Conservation (phyloP, 1,140 invertebrate species). For the Macrobrachium nipponense region DNA sequence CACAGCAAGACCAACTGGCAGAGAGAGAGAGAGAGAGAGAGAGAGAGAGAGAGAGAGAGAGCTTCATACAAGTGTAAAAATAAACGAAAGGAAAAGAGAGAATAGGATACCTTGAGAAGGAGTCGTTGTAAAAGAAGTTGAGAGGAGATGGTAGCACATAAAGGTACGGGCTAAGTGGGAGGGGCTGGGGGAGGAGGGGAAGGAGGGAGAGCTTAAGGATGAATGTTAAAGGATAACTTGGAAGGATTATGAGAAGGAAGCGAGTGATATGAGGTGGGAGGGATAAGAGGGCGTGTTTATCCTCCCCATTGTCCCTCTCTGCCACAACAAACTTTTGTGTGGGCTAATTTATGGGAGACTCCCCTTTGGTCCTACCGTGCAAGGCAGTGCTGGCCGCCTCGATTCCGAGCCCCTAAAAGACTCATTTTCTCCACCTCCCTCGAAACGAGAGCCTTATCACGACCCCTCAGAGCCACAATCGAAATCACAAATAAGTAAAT, state of each 20-base stretch:
- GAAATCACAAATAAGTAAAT: slow-evolving; percentile 53
- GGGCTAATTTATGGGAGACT: slow-evolving; percentile 54
- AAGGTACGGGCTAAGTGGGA: background rate
- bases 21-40: background rate
- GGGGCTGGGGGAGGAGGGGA: background rate
- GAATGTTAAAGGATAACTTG: background rate
- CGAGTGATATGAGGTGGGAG: slow-evolving; percentile 21
- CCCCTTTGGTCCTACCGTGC: slow-evolving; percentile 21
- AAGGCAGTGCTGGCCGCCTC: slow-evolving; percentile 12
- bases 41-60: background rate
- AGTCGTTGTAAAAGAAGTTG: background rate
- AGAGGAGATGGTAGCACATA: background rate
- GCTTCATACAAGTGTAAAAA: background rate
- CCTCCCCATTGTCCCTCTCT: slow-evolving; percentile 50
- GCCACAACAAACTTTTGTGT: slow-evolving; percentile 61
- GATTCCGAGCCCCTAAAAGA: background rate
- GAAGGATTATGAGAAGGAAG: slow-evolving; percentile 8
- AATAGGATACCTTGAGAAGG: background rate
- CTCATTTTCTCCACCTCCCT: slow-evolving; percentile 5
- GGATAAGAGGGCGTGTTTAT: slow-evolving; percentile 58
- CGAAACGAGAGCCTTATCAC: slow-evolving; percentile 46
- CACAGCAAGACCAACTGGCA: too few species aligned
- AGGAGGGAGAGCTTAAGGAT: background rate
- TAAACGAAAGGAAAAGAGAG: background rate
- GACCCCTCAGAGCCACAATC: slow-evolving; percentile 34